phyloP scores from a whole-genome alignment of 1,140 invertebrate species.

The Brachionus sp. region DNA sequence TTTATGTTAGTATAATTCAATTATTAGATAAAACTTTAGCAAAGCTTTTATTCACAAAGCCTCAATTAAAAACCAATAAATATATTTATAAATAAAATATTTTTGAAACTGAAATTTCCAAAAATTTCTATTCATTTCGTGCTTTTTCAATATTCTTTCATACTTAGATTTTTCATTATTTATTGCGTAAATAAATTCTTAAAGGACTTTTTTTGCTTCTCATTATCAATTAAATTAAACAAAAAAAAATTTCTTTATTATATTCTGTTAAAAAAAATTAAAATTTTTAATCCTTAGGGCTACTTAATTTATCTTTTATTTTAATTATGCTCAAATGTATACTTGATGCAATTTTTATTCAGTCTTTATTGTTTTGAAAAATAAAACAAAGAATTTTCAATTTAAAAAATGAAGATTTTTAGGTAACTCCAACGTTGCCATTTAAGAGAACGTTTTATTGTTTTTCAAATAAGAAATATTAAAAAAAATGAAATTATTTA shows the following conservation, averaged over 20 bases:
- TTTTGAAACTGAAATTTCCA: not conserved
- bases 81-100: not conserved
- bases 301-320: not conserved
- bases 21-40: conserved; percentile 11
- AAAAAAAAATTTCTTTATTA: not conserved
- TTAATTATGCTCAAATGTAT: not conserved
- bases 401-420: not conserved
- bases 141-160: not conserved
- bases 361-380: not conserved
- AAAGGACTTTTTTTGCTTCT: not conserved
- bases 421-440: no score
- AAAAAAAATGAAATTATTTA: no score
- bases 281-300: not conserved
- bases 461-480: no score
- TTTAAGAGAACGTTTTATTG: no score
- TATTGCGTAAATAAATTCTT: not conserved
- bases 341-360: not conserved
- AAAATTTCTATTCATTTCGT: not conserved
- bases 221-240: not conserved
- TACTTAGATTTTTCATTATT: not conserved
- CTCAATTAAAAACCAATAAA: conserved; percentile 32
- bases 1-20: conserved; percentile 30
- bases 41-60: not conserved
- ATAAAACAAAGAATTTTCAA: not conserved
- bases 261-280: not conserved